A percentile compares a stretch with the other conserved stretches of the same genome.
These are phyloP conservation scores for Hydriomena furcata DNA, from an alignment of 2,888 invertebrate species.

Conservation along the genomic window DNA sequence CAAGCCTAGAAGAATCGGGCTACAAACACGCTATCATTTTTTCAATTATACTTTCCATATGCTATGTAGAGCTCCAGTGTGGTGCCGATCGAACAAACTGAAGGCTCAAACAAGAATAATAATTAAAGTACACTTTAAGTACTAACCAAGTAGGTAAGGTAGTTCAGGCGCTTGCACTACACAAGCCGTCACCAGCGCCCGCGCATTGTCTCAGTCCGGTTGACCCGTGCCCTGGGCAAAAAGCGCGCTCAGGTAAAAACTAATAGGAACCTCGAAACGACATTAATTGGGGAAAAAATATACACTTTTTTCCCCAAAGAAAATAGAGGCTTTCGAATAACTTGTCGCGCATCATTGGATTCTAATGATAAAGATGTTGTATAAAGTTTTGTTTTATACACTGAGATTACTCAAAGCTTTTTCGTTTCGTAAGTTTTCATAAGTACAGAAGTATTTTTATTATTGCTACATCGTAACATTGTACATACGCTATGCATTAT, in stretches of 20 bases:
- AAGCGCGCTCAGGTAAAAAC: conserved; percentile 61
- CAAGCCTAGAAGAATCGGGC: too few relatives aligned
- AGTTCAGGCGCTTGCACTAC: conserved; percentile 11
- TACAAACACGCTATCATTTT: too few relatives aligned
- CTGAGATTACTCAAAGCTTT: conserved; percentile 4
- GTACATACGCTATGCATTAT: too few relatives aligned
- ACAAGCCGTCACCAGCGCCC: conserved; percentile 24
- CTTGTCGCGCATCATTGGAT: conserved; percentile 36
- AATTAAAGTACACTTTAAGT: too few relatives aligned
- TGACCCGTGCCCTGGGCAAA: conserved; percentile 81
- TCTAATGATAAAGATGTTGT: conserved; percentile 47
- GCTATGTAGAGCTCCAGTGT: too few relatives aligned
- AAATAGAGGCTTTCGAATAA: conserved; percentile 46
- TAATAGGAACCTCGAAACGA: conserved; percentile 56
- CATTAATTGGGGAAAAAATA: conserved; percentile 74
- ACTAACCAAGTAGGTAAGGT: not conserved
- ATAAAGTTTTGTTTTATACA: conserved; percentile 33
- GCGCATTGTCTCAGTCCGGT: conserved; percentile 76
- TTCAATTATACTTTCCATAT: too few relatives aligned
- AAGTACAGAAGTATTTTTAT: too few relatives aligned
- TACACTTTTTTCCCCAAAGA: conserved; percentile 53
- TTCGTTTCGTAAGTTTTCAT: not conserved
- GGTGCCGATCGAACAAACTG: too few relatives aligned
- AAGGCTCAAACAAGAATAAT: too few relatives aligned
- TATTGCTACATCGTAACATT: too few relatives aligned